Evolutionary conservation across 2,797 vertebrate genomes (phyloP), one percentile per base, ranked within the genome.

Genomic region (Taenioides sp.): DNA sequence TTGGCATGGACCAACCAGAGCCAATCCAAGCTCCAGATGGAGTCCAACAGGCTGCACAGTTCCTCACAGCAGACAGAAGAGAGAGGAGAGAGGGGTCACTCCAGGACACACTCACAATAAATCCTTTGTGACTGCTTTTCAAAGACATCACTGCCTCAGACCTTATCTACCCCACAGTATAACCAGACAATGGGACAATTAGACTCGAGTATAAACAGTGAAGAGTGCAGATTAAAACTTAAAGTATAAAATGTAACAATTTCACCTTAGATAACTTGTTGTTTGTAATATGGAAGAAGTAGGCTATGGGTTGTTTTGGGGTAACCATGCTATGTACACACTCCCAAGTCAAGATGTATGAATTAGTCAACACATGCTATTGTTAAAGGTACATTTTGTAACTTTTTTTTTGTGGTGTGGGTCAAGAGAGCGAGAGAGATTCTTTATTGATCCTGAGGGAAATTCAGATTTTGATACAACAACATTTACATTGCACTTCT

Each of bases 1-100:
- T 92, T 91, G 91, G 91, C 90, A 75, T 63, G 63, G 75, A 82
- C 61, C 0, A 68, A 73, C 58, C 77, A 43, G 43, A 81, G 79
- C 58, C 71, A 81, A 80, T 90, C 89, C 89, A 89, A 88, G 82
- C 75, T 65, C 80, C 90, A 91, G 89, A 91, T 89, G 85, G 87
- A 87, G 84, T 89, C 86, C 77, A 73, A 77, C 85, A 69, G 77
- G 84, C 85, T 89, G 80, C 87, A 87, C 82, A 89, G 87, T 65
- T 89, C 58, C 84, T 77, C 77, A 74, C 77, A 74, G 74, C 77
- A 40, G 10, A 78, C 74, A 65, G 77, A 80, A 77, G 37, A 63
- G 61, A 63, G 61, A 43, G 61, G 31, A 37, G 61, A 79, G 72
- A 64, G 82, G 89, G 87, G 90, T 91, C 89, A 88, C 65, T 84